Evolutionary conservation across 2,113 vertebrate species (phyloP).

Genomic region (Entelurus aequoreus): DNA sequence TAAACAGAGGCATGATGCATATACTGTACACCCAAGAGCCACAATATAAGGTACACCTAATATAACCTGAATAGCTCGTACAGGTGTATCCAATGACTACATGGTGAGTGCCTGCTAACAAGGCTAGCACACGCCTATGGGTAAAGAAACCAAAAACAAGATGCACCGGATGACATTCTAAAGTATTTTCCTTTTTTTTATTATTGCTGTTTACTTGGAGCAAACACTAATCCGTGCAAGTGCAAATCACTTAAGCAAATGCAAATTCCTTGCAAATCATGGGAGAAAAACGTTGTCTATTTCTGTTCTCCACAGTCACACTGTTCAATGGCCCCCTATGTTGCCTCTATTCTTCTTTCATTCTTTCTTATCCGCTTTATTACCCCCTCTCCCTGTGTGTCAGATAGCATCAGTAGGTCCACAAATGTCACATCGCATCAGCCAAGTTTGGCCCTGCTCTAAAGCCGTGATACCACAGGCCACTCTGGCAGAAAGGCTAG

Average conservation of each 20-base stretch:
- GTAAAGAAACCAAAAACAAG: neutral
- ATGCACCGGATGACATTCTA: constrained; percentile 38
- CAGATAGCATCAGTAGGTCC: constrained; percentile 6
- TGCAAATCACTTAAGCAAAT: neutral
- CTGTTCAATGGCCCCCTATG: neutral
- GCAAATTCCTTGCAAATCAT: constrained; percentile 2
- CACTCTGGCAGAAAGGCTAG: constrained; percentile 12
- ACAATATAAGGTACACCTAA: no score
- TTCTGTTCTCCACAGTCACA: constrained; percentile 7
- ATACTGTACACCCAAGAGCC: no score
- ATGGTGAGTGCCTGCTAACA: constrained; percentile 22
- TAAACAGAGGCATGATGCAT: neutral
- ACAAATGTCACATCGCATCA: constrained; percentile 33
- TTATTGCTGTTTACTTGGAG: constrained; percentile 15
- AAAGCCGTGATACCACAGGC: constrained; percentile 2
- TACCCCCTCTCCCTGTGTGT: constrained; percentile 8
- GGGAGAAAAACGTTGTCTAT: neutral
- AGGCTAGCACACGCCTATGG: constrained; percentile 10
- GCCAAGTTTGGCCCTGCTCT: constrained; percentile 4
- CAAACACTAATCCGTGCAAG: constrained; percentile 8
- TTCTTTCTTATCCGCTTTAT: neutral
- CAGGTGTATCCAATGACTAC: neutral
- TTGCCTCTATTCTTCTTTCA: neutral
- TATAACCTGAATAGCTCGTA: no score
- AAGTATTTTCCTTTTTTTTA: constrained; percentile 10